Evolutionary conservation across 1,140 invertebrate species (phyloP).

Genomic region (Sitophilus oryzae): DNA sequence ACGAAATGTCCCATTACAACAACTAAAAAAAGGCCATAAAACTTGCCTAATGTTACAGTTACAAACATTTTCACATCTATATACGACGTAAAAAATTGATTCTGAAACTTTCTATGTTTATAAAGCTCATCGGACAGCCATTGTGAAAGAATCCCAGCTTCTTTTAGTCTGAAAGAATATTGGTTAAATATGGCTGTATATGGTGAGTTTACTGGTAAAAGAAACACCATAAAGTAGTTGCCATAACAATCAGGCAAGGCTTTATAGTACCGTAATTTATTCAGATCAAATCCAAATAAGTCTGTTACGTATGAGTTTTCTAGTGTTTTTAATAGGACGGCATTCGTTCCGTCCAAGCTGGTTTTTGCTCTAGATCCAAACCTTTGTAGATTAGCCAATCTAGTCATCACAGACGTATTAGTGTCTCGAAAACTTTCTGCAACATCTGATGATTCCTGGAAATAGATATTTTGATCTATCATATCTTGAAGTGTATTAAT

Average conservation of each 20-base stretch:
- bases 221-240: slow-evolving; percentile 15
- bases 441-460: neutral
- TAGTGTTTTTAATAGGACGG: slow-evolving; percentile 10
- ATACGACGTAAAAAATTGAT: slow-evolving; percentile 7
- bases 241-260: slow-evolving; percentile 11
- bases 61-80: neutral
- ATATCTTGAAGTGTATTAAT: slow-evolving; percentile 23
- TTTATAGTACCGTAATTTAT: slow-evolving; percentile 11
- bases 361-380: neutral
- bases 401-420: neutral
- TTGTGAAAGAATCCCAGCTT: slow-evolving; percentile 10
- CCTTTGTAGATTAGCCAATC: slow-evolving; percentile 9
- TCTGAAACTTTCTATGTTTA: neutral
- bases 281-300: neutral
- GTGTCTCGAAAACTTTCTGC: neutral
- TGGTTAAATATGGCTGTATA: slow-evolving; percentile 1
- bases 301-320: slow-evolving; percentile 13
- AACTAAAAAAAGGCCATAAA: slow-evolving; percentile 5
- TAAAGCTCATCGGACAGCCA: slow-evolving; percentile 4
- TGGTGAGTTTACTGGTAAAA: slow-evolving; percentile 15
- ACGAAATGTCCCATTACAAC: slow-evolving; percentile 2
- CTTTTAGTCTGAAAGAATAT: neutral
- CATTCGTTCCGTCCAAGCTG: neutral
- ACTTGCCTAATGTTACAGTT: neutral
- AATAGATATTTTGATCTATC: slow-evolving; percentile 7